Conservation (phyloP, 2,888 invertebrate species). For the Norana najaformis region DNA sequence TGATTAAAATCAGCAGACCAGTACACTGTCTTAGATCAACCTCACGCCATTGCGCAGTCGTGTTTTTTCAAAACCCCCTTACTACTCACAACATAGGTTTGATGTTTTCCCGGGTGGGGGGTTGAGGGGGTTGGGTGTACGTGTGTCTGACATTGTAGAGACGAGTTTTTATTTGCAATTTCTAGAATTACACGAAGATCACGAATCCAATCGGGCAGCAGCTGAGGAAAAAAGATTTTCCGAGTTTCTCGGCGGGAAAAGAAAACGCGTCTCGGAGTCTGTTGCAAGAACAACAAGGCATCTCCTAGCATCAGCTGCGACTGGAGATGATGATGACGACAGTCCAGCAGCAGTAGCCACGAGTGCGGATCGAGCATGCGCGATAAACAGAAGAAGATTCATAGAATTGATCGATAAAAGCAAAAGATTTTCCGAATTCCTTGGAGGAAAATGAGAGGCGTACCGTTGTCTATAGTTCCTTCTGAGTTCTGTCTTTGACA, state of each 20-base stretch:
- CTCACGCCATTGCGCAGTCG: too few species aligned
- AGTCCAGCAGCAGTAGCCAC: background rate
- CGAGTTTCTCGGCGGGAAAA: background rate
- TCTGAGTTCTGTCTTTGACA: too few species aligned
- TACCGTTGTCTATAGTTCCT: too few species aligned
- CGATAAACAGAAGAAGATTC: background rate
- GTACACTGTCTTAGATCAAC: too few species aligned
- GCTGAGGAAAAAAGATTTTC: background rate
- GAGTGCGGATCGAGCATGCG: background rate
- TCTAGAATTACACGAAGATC: background rate
- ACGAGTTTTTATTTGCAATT: background rate
- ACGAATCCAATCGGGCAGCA: background rate
- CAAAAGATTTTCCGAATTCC: background rate
- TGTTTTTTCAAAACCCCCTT: too few species aligned
- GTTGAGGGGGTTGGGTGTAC: background rate
- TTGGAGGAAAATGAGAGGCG: background rate
- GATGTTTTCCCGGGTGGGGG: too few species aligned
- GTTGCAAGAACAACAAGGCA: background rate
- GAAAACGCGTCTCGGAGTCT: background rate
- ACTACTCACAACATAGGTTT: too few species aligned
- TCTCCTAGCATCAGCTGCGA: background rate
- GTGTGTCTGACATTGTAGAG: background rate
- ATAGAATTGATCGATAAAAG: background rate
- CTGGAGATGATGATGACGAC: background rate
- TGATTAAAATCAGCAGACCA: too few species aligned